Evolutionary conservation across 2,888 invertebrate species (phyloP).

Genomic region (Isotomurus palustris): DNA sequence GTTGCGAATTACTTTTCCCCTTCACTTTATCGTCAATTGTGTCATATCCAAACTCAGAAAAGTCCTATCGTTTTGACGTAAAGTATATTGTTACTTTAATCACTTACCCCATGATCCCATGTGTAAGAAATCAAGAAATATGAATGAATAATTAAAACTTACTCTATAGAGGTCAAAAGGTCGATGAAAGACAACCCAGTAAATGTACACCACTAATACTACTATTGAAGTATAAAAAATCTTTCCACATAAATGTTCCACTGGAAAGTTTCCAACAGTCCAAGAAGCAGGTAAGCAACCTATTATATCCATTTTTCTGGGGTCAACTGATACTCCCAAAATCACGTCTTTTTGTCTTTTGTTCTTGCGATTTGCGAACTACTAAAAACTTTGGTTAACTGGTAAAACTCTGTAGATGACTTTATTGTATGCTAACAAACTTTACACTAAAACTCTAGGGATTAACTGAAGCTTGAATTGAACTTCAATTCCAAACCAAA

Average conservation of each 20-base stretch:
- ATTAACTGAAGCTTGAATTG: too few relatives aligned
- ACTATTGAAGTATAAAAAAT: background rate
- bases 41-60: conserved; percentile 12
- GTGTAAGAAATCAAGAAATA: background rate
- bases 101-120: background rate
- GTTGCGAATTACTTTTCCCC: background rate
- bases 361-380: too few relatives aligned
- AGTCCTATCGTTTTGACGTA: conserved; percentile 12
- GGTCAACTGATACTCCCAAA: too few relatives aligned
- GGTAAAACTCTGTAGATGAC: too few relatives aligned
- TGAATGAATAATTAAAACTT: conserved; percentile 11
- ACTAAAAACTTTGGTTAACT: too few relatives aligned
- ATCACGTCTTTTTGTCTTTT: too few relatives aligned
- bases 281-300: background rate
- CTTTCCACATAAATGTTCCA: background rate
- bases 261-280: background rate
- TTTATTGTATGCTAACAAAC: too few relatives aligned
- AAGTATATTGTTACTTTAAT: background rate
- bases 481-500: too few relatives aligned
- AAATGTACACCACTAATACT: background rate
- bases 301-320: too few relatives aligned
- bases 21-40: background rate
- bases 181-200: conserved; percentile 35
- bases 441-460: too few relatives aligned
- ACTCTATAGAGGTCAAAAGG: conserved; percentile 45